Evolutionary conservation across 30 jellyfish, hydroid and myxozoan species (phyloP).

Genomic region (Nemopilema nomurai): DNA sequence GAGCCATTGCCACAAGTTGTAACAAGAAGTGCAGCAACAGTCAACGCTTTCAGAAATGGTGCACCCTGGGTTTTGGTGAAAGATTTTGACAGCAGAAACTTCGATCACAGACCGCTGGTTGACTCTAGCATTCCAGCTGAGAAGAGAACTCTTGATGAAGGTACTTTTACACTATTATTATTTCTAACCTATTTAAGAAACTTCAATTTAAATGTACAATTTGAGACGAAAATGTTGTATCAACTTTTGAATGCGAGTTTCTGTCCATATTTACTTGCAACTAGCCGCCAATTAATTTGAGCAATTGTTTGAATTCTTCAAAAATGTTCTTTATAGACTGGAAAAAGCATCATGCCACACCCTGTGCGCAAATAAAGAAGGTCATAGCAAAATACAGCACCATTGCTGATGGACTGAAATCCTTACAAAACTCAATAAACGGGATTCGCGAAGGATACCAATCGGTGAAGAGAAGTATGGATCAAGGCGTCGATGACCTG

Average conservation of each 20-base stretch:
- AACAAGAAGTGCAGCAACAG: constrained; percentile 59
- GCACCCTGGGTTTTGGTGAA: constrained; percentile 74
- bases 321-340: constrained; percentile 11
- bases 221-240: too few species aligned
- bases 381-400: constrained; percentile 37
- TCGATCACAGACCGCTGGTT: constrained; percentile 42
- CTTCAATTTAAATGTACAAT: too few species aligned
- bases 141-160: constrained; percentile 56
- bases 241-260: too few species aligned
- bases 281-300: too few species aligned
- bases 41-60: constrained; percentile 36
- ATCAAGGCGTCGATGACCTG: constrained; percentile 40
- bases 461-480: constrained; percentile 37
- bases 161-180: background rate
- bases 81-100: constrained; percentile 39
- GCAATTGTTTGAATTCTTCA: background rate
- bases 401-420: constrained; percentile 29
- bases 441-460: constrained; percentile 33
- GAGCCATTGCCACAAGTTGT: constrained; percentile 64
- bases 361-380: constrained; percentile 29
- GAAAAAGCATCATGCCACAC: constrained; percentile 24
- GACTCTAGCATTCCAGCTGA: constrained; percentile 60
- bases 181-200: too few species aligned
- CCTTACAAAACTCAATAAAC: constrained; percentile 11
- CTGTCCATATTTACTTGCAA: too few species aligned